These are phyloP conservation scores for Himalopsyche tibetana DNA, from an alignment of 2,888 invertebrate species.

Conservation along the genomic window DNA sequence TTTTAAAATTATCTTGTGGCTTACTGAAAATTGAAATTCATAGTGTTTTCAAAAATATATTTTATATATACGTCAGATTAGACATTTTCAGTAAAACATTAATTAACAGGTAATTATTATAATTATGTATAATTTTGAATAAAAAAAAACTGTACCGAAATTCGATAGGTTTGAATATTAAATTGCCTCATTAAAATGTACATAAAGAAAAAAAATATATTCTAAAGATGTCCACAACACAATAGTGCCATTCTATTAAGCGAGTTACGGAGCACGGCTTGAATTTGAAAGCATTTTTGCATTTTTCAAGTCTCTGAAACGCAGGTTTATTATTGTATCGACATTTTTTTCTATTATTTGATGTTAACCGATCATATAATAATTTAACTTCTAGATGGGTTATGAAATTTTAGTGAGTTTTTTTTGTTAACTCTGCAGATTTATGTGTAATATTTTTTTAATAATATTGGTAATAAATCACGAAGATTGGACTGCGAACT, in stretches of 20 bases:
- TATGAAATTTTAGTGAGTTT: constrained; percentile 60
- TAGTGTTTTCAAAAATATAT: constrained; percentile 45
- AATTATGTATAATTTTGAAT: constrained; percentile 24
- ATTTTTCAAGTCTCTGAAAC: constrained; percentile 35
- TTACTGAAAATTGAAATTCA: constrained; percentile 52
- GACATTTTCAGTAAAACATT: constrained; percentile 39
- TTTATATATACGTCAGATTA: constrained; percentile 37
- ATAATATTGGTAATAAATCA: constrained; percentile 53
- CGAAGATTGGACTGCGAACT: constrained; percentile 54
- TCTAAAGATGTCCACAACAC: constrained; percentile 34
- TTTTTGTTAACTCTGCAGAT: constrained; percentile 59
- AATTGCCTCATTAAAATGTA: constrained; percentile 39
- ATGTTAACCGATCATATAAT: constrained; percentile 47
- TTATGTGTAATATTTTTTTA: constrained; percentile 62
- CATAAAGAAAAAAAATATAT: constrained; percentile 22
- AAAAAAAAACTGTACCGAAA: neutral
- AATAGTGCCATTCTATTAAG: constrained; percentile 34
- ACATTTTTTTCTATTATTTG: constrained; percentile 43
- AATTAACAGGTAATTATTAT: constrained; percentile 28
- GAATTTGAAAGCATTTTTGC: constrained; percentile 14
- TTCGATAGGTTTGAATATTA: neutral
- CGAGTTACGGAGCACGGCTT: constrained; percentile 22
- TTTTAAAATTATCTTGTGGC: constrained; percentile 60
- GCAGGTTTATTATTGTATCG: constrained; percentile 46
- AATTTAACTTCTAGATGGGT: constrained; percentile 59